Evolutionary conservation across 92 coral and sea anemone species (phyloP).

Genomic region (Virgularia gustaviana): DNA sequence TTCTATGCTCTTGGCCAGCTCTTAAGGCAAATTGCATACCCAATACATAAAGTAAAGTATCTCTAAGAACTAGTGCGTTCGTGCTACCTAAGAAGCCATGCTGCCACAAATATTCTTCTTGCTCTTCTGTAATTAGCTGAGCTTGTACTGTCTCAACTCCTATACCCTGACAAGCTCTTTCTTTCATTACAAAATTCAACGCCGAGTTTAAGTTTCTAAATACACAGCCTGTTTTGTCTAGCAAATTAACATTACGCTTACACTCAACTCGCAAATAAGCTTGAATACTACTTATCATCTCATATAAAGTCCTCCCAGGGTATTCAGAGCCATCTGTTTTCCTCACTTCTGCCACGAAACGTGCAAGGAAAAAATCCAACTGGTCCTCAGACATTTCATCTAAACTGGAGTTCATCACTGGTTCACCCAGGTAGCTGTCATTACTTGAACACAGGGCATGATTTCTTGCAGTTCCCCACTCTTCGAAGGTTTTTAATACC

Average conservation of each 20-base stretch:
- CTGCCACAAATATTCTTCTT: constrained; percentile 40
- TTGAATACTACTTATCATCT: constrained; percentile 56
- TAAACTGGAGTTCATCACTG: constrained; percentile 6
- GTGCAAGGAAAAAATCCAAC: constrained; percentile 37
- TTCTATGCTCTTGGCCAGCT: constrained; percentile 63
- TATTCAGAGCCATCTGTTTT: constrained; percentile 41
- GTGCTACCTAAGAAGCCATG: constrained; percentile 40
- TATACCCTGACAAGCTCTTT: constrained; percentile 47
- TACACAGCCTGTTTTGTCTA: constrained; percentile 41
- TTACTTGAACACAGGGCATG: neutral
- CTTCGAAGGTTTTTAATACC: constrained; percentile 23
- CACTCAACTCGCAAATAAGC: constrained; percentile 50
- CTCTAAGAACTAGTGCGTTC: constrained; percentile 38
- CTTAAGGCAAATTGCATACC: constrained; percentile 51
- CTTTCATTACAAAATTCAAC: constrained; percentile 52
- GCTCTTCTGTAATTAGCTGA: constrained; percentile 36
- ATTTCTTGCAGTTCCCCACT: constrained; percentile 3
- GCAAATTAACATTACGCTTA: constrained; percentile 41
- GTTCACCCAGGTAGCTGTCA: constrained; percentile 15
- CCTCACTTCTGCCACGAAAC: constrained; percentile 41
- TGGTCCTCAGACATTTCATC: constrained; percentile 31
- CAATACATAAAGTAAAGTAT: constrained; percentile 46
- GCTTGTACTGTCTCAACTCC: constrained; percentile 42
- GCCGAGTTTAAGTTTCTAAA: constrained; percentile 51
- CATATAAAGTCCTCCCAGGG: constrained; percentile 53